Base-by-base conservation (phyloP, 2,797 vertebrate species). In the Hyperoplus immaculatus region DNA sequence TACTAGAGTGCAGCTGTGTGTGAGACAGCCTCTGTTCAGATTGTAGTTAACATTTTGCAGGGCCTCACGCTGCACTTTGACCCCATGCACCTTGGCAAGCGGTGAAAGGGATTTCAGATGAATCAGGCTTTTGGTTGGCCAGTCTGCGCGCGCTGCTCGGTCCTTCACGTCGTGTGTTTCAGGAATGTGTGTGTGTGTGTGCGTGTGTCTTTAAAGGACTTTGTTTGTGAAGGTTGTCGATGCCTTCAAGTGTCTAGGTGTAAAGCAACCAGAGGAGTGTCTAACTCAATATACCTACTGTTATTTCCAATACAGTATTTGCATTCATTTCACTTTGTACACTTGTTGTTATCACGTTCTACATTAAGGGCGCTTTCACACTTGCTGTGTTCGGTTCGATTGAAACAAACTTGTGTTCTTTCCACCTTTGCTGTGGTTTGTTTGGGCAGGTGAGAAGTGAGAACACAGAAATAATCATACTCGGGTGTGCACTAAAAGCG, bases 111-210 rank as follows among this genome's bases (percentile, higher is more conserved):
- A 87, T 89, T 89, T 85, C 18, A 59, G 63, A 88, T 88, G 90
- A 91, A 93, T 90, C 57, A 61, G 78, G 85, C 63, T 71, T 87
- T 87, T 76, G 77, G 76, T 63, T 60, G 71, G 63, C 36, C 42
- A 78, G 74, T 63, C 41, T 15, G 62, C 47, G 8, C 47, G 8
- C 46, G 45, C 75, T 57, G 66, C 80, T 76, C 54, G 39, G 66
- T 55, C 75, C 93, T 95, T 82, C 90, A 88, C 68, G 66, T 66
- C 54, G 77, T 83, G 89, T 78, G 87, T 95, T 92, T 95, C 89
- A 96, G 93, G 96, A 97, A 96, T 89, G 93, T 85, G 94, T 42
- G 64, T 54, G 91, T 90, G 46, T 38, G 51, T 60, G 29, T 29
- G 29, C 29, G 29, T 29, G 68, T 53, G 57, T 84, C 70, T 74